Conservation (phyloP, 2,888 invertebrate species). For the Osedax fenrisi region DNA sequence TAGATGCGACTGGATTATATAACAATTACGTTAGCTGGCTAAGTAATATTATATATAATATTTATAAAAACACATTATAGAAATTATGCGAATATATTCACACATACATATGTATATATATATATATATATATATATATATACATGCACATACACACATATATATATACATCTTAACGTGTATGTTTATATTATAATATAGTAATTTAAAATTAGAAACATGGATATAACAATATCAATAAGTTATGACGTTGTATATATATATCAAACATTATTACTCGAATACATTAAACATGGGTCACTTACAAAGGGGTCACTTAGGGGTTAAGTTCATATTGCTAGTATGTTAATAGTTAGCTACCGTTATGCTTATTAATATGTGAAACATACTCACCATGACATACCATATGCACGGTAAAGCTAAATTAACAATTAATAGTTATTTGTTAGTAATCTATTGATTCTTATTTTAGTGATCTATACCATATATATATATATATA, state of each 20-base stretch:
- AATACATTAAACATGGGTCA: too few species aligned
- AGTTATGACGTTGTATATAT: neutral
- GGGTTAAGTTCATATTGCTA: too few species aligned
- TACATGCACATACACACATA: neutral
- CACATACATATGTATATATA: neutral
- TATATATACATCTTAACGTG: neutral
- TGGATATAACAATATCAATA: neutral
- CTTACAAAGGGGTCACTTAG: too few species aligned
- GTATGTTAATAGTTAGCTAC: too few species aligned
- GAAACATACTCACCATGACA: too few species aligned
- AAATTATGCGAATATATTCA: neutral
- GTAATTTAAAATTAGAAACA: too few species aligned
- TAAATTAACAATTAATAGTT: neutral
- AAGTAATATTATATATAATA: too few species aligned
- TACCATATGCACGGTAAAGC: neutral
- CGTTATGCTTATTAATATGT: too few species aligned
- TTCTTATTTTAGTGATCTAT: neutral
- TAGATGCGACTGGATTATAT: too few species aligned
- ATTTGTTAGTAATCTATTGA: neutral
- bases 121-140: constrained; percentile 2
- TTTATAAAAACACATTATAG: too few species aligned
- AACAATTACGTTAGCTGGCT: too few species aligned
- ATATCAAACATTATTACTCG: neutral
- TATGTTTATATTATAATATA: neutral
- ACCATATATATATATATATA: neutral